Evolutionary conservation across 2,888 invertebrate genomes (phyloP).

Genomic region (Apeira syringaria): DNA sequence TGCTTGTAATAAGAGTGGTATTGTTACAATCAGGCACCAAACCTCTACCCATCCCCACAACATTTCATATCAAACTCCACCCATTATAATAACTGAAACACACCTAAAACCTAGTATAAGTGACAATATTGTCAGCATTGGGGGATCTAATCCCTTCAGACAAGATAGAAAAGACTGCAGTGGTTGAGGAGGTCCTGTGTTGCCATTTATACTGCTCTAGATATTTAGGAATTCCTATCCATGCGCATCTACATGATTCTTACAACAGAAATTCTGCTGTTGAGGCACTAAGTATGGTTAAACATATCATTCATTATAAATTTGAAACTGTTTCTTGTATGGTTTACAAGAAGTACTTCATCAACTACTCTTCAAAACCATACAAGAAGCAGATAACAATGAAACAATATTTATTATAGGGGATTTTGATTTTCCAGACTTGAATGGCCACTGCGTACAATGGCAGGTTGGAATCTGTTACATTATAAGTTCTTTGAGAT

Average conservation of each 20-base stretch:
- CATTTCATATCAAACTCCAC: too few species aligned
- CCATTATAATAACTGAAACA: not conserved
- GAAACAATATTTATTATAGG: not conserved
- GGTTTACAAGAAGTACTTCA: too few species aligned
- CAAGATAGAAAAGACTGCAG: not conserved
- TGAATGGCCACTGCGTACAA: not conserved
- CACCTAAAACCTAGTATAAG: not conserved
- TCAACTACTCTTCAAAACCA: not conserved
- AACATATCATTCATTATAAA: too few species aligned
- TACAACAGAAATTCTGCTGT: too few species aligned
- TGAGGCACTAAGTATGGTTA: too few species aligned
- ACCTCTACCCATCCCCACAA: too few species aligned
- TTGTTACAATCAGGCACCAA: too few species aligned
- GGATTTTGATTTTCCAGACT: not conserved
- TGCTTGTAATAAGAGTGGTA: too few species aligned
- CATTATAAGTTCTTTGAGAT: not conserved
- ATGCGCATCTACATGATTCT: too few species aligned
- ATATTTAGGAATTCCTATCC: too few species aligned
- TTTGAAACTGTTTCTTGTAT: too few species aligned
- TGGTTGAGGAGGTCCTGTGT: not conserved
- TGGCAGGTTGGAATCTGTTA: not conserved
- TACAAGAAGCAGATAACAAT: not conserved
- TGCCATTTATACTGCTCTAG: too few species aligned
- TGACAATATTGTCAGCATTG: not conserved
- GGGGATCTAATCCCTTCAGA: not conserved